phyloP scores from a whole-genome alignment of 2,888 invertebrate genomes.

The Chymomyza amoena region DNA sequence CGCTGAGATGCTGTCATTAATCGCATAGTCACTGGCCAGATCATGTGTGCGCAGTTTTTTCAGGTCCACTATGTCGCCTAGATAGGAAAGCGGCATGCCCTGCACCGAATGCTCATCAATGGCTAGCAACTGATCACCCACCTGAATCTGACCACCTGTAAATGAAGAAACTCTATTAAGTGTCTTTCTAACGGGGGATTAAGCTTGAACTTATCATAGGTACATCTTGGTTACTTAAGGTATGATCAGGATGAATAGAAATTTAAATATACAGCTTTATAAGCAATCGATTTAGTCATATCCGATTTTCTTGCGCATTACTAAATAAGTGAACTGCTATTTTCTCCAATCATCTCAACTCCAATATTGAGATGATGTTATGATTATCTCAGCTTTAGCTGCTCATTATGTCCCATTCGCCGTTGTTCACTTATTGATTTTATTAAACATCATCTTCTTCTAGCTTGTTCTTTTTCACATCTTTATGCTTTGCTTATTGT shows the following conservation, averaged over 20 bases:
- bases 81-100: conserved; percentile 88
- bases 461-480: neutral
- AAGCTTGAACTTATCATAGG: conserved; percentile 57
- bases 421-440: neutral
- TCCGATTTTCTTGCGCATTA: no score
- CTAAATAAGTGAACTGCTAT: no score
- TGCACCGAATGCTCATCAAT: conserved; percentile 91
- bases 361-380: no score
- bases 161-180: neutral
- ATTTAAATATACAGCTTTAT: no score
- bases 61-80: conserved; percentile 86
- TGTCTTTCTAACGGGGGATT: neutral
- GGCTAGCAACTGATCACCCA: conserved; percentile 92
- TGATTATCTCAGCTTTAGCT: no score
- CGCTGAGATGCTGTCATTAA: conserved; percentile 53
- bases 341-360: no score
- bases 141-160: conserved; percentile 86
- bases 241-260: no score
- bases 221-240: no score
- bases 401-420: no score
- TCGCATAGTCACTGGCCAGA: conserved; percentile 43
- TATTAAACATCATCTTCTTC: neutral
- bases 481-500: neutral
- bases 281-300: no score
- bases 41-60: conserved; percentile 83